Conservation (phyloP, 2,797 vertebrate genomes). For the Toxotes lorentzi region DNA sequence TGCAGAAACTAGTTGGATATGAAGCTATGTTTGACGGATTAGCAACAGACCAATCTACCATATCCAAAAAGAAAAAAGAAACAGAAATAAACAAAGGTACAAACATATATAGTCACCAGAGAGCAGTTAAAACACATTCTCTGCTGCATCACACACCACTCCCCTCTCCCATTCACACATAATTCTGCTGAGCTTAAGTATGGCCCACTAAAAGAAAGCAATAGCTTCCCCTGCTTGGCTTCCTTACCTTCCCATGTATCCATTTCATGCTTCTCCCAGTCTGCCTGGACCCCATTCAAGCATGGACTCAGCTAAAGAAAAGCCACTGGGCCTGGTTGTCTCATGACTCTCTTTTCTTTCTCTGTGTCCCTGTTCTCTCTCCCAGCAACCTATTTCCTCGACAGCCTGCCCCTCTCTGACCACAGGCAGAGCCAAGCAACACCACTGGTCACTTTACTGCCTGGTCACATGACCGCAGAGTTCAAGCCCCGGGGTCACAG, state of each 20-base stretch:
- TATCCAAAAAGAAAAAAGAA: neutral
- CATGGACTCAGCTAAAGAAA: conserved; percentile 76
- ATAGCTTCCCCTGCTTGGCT: neutral
- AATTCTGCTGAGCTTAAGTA: conserved; percentile 11
- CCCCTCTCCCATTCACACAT: conserved; percentile 5
- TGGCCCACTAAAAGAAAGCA: conserved; percentile 28
- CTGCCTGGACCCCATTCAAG: conserved; percentile 89
- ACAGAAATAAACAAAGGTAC: neutral
- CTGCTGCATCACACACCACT: neutral
- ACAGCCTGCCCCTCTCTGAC: conserved; percentile 85
- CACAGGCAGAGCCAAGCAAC: conserved; percentile 79
- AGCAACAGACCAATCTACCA: neutral
- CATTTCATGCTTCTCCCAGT: conserved; percentile 92
- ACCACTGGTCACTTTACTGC: conserved; percentile 93
- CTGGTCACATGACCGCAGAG: conserved; percentile 93
- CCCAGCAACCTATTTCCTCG: conserved; percentile 72
- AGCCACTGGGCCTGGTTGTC: conserved; percentile 72
- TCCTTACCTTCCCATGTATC: conserved; percentile 95
- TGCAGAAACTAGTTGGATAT: neutral
- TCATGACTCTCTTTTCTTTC: conserved; percentile 83
- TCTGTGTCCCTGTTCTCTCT: conserved; percentile 45
- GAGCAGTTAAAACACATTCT: conserved; percentile 10
- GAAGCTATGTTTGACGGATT: neutral
- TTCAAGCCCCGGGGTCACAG: conserved; percentile 95
- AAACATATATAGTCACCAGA: neutral